These are phyloP conservation scores for Hypocryptadius cinnamomeus DNA, from an alignment of 2,113 vertebrate genomes.

Conservation along the genomic window DNA sequence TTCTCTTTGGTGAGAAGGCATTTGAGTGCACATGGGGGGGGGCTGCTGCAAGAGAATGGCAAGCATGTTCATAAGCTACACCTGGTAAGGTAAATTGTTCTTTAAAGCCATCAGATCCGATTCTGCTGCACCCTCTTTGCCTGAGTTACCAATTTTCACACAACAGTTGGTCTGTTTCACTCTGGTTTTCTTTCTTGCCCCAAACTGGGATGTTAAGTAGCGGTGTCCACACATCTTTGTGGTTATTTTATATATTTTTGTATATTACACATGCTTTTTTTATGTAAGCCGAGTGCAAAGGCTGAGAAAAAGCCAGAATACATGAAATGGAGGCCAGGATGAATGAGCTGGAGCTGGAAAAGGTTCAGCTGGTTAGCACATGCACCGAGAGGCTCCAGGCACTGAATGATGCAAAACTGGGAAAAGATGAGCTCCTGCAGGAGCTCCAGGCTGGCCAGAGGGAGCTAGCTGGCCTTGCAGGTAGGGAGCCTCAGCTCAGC, in stretches of 20 bases:
- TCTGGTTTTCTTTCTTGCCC: background rate
- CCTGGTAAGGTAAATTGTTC: background rate
- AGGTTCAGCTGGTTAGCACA: slow-evolving; percentile 57
- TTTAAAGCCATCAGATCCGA: background rate
- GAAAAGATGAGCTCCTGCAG: slow-evolving; percentile 68
- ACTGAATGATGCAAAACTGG: slow-evolving; percentile 64
- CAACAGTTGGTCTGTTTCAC: background rate
- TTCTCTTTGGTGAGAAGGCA: background rate
- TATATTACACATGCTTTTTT: background rate
- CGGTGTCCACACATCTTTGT: background rate
- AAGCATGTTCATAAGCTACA: background rate
- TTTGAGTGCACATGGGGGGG: background rate
- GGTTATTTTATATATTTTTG: background rate
- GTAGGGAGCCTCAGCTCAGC: slow-evolving; percentile 47
- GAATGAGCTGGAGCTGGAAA: slow-evolving; percentile 69
- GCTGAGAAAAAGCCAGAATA: slow-evolving; percentile 66
- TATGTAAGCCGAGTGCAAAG: slow-evolving; percentile 33
- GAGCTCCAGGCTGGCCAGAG: slow-evolving; percentile 62
- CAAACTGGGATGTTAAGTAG: background rate
- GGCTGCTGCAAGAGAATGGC: background rate
- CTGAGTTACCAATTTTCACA: background rate
- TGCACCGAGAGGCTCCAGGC: slow-evolving; percentile 60
- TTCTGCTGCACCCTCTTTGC: background rate
- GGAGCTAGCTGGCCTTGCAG: slow-evolving; percentile 66
- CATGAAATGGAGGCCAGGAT: slow-evolving; percentile 61